A percentile compares a stretch with the other conserved stretches of the same genome.
These are phyloP conservation scores for Cottoperca gobio DNA, from an alignment of 2,797 vertebrate genomes.

Conservation along the genomic window DNA sequence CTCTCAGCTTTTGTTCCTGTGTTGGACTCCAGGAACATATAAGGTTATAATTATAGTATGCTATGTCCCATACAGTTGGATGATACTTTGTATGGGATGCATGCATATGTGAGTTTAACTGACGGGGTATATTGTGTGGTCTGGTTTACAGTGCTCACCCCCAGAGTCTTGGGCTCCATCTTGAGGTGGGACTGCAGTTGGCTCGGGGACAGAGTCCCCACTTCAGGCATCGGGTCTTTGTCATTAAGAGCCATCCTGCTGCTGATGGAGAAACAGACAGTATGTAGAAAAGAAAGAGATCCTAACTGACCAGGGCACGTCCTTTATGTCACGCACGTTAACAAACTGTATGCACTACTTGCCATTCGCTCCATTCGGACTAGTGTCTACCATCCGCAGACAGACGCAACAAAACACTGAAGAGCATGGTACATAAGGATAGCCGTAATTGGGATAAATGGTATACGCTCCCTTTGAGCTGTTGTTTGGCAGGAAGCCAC, in stretches of 20 bases:
- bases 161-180: slow-evolving; percentile 87
- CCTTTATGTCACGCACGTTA: no score
- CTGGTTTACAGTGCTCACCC: slow-evolving; percentile 71
- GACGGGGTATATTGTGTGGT: background rate
- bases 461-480: no score
- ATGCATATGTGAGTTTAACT: background rate
- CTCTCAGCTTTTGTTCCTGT: background rate
- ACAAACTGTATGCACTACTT: no score
- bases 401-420: no score
- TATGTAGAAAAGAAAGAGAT: background rate
- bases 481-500: no score
- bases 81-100: no score
- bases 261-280: slow-evolving; percentile 16
- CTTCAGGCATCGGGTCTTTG: slow-evolving; percentile 61
- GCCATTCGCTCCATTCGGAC: no score
- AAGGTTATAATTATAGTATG: background rate
- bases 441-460: no score
- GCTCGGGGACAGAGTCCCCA: slow-evolving; percentile 69
- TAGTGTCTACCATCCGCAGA: no score
- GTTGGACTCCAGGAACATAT: background rate
- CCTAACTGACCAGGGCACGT: no score
- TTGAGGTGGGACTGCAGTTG: slow-evolving; percentile 81
- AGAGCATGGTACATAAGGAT: no score
- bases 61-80: background rate
- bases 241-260: slow-evolving; percentile 76